phyloP scores from a whole-genome alignment of 2,113 vertebrate species.

The Prietella phreatophila region DNA sequence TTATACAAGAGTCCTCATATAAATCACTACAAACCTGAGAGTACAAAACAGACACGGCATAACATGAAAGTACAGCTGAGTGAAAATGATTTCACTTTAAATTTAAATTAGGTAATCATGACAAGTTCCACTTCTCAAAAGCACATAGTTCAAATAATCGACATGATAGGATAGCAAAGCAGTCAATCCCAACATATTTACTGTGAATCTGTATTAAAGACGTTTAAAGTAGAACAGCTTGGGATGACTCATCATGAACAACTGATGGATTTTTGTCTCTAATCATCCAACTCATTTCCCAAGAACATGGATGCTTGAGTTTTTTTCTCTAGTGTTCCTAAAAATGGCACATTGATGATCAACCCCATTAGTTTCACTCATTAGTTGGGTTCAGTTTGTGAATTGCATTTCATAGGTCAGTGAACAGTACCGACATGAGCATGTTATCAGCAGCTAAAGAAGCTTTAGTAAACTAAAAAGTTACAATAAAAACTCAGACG shows the following conservation, averaged over 20 bases:
- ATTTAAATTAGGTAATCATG: neutral
- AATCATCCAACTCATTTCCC: constrained; percentile 37
- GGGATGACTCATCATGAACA: neutral
- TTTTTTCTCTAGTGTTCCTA: constrained; percentile 2
- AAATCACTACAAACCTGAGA: neutral
- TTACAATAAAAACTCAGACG: constrained; percentile 18
- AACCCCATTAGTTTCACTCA: constrained; percentile 54
- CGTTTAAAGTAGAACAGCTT: constrained; percentile 10
- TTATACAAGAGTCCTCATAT: neutral
- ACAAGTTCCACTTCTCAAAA: neutral
- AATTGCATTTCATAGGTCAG: constrained; percentile 63
- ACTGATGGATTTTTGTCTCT: constrained; percentile 14
- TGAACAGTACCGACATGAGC: constrained; percentile 38
- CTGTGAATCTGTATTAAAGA: constrained; percentile 6
- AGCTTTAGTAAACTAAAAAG: constrained; percentile 16
- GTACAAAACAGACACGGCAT: neutral
- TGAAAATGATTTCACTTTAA: neutral
- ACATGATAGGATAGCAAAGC: neutral
- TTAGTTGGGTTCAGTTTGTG: constrained; percentile 53
- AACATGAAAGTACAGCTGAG: neutral
- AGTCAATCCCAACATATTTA: neutral
- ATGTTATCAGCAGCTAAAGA: constrained; percentile 33
- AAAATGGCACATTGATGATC: constrained; percentile 34
- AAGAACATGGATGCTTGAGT: constrained; percentile 9
- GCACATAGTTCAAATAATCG: constrained; percentile 7